Conservation (phyloP, 2,113 vertebrate species). For the Phalacrocorax brasilianus region DNA sequence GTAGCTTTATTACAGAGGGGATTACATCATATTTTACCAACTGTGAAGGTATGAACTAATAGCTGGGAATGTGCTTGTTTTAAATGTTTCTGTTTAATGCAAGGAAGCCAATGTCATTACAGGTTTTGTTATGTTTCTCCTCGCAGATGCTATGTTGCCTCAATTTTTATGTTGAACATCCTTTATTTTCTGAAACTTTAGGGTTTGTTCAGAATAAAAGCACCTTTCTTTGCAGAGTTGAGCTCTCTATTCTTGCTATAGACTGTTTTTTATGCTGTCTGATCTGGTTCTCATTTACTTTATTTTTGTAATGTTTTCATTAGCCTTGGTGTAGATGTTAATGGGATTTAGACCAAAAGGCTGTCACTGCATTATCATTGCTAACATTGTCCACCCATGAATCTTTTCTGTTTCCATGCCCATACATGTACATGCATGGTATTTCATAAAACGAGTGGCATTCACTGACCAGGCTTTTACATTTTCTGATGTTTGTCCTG, state of each 20-base stretch:
- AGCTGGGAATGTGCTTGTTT: background rate
- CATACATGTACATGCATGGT: accelerated
- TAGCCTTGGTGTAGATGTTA: background rate
- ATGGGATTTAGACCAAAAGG: background rate
- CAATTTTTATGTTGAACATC: background rate
- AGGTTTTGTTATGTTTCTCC: background rate
- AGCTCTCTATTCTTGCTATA: background rate
- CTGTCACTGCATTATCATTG: background rate
- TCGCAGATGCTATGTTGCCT: background rate
- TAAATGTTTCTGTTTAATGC: background rate
- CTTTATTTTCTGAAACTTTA: background rate
- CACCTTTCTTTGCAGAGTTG: background rate
- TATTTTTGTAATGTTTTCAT: background rate
- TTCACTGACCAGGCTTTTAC: background rate
- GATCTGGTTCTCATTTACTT: background rate
- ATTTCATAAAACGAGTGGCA: background rate
- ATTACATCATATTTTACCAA: background rate
- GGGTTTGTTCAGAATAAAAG: background rate
- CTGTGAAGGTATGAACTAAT: background rate
- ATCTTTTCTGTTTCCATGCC: background rate
- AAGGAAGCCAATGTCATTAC: background rate
- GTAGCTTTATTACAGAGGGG: background rate
- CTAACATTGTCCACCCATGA: background rate
- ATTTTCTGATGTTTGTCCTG: background rate
- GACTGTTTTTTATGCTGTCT: background rate